Percentiles rank a stretch among this genome's conserved stretches.
These are phyloP conservation scores for Pelecanoides urinatrix DNA, from an alignment of 2,113 vertebrate species.

Conservation along the genomic window DNA sequence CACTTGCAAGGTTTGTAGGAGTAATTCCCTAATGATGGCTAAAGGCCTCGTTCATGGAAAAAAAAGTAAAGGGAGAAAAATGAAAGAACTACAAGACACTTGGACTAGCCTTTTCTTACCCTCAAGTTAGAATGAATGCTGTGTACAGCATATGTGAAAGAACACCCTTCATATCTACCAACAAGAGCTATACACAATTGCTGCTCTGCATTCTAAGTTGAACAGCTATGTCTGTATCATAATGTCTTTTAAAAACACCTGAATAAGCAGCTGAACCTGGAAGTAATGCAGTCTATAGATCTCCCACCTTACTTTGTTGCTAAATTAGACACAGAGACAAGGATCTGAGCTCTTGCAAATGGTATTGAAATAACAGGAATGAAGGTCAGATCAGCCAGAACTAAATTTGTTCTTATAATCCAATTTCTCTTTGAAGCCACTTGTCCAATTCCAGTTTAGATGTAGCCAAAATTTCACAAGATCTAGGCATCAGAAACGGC, in stretches of 20 bases:
- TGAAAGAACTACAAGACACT: background rate
- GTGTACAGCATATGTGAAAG: background rate
- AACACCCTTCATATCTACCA: background rate
- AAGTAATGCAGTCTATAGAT: background rate
- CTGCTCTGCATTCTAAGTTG: background rate
- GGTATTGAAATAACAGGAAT: background rate
- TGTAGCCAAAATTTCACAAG: background rate
- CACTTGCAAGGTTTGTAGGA: constrained; percentile 13
- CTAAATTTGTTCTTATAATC: background rate
- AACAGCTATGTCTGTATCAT: background rate
- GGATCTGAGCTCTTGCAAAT: background rate
- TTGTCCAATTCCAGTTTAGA: background rate
- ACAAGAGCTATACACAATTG: background rate
- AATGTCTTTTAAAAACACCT: background rate
- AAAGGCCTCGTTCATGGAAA: constrained; percentile 1
- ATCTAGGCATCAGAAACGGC: background rate
- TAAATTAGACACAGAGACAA: background rate
- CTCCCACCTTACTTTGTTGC: background rate
- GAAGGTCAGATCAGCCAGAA: background rate
- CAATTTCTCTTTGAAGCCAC: background rate
- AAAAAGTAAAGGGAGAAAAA: background rate
- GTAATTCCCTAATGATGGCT: constrained; percentile 29
- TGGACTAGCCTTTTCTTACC: background rate
- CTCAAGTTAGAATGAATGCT: background rate
- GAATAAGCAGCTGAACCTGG: background rate